Conservation (phyloP, 1,140 invertebrate genomes). For the Heliconius himera region DNA sequence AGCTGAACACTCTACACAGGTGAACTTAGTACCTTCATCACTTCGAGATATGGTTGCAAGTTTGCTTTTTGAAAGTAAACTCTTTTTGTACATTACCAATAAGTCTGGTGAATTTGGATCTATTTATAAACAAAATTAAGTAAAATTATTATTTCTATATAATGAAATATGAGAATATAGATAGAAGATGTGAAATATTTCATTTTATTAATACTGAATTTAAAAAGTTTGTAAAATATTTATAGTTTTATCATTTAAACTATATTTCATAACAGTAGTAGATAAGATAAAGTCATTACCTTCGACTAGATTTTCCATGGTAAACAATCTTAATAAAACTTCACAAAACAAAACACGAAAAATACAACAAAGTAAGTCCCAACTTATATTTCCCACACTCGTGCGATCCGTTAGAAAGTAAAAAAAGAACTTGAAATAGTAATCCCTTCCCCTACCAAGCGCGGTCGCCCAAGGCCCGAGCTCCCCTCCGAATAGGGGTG, state of each 20-base stretch:
- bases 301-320: constrained; percentile 40
- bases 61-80: constrained; percentile 54
- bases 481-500: constrained; percentile 76
- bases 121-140: neutral
- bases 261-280: neutral
- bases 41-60: constrained; percentile 55
- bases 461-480: constrained; percentile 64
- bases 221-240: neutral
- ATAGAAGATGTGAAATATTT: too few relatives aligned
- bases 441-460: constrained; percentile 69
- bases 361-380: constrained; percentile 30
- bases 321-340: constrained; percentile 8
- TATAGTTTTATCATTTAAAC: neutral
- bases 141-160: neutral
- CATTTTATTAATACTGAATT: neutral
- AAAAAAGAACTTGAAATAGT: constrained; percentile 71
- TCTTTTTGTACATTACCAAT: constrained; percentile 44
- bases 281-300: constrained; percentile 32
- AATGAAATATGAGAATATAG: too few relatives aligned
- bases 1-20: constrained; percentile 63
- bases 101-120: constrained; percentile 34
- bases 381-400: constrained; percentile 54
- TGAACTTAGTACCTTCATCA: constrained; percentile 48
- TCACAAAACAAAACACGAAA: constrained; percentile 25
- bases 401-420: constrained; percentile 52